Percentiles rank a stretch among this genome's conserved stretches.
phyloP scores from a whole-genome alignment of 2,888 invertebrate genomes.

The Noctua comes region DNA sequence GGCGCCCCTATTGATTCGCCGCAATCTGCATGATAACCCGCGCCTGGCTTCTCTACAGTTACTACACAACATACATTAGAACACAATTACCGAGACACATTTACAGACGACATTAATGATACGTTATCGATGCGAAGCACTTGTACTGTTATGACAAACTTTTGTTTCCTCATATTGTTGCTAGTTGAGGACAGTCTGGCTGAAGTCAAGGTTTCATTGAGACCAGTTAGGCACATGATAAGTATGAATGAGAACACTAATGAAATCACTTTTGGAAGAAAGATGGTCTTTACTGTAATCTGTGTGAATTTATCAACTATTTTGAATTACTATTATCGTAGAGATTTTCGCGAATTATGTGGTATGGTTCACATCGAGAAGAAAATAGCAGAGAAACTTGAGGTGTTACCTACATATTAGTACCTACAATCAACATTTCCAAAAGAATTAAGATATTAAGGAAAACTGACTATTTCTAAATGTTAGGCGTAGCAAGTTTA shows the following conservation, averaged over 20 bases:
- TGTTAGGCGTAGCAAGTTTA: constrained; percentile 32
- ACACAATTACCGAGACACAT: constrained; percentile 74
- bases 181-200: constrained; percentile 19
- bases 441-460: neutral
- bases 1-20: constrained; percentile 90
- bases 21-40: constrained; percentile 90
- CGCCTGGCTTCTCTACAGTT: constrained; percentile 83
- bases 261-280: constrained; percentile 3
- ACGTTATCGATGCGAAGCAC: constrained; percentile 65
- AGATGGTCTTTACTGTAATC: neutral
- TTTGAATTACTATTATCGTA: constrained; percentile 1
- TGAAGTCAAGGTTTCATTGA: neutral
- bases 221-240: neutral
- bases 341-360: neutral
- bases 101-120: constrained; percentile 69
- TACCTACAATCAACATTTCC: neutral
- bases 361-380: neutral
- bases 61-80: constrained; percentile 79
- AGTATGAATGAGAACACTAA: neutral
- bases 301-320: neutral
- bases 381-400: neutral
- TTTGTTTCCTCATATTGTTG: constrained; percentile 29
- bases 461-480: neutral
- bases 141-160: constrained; percentile 52
- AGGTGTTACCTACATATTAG: neutral